Evolutionary conservation across 1,140 invertebrate species (phyloP), one percentile per base, ranked within the genome.

Genomic region (Drosophila orena): DNA sequence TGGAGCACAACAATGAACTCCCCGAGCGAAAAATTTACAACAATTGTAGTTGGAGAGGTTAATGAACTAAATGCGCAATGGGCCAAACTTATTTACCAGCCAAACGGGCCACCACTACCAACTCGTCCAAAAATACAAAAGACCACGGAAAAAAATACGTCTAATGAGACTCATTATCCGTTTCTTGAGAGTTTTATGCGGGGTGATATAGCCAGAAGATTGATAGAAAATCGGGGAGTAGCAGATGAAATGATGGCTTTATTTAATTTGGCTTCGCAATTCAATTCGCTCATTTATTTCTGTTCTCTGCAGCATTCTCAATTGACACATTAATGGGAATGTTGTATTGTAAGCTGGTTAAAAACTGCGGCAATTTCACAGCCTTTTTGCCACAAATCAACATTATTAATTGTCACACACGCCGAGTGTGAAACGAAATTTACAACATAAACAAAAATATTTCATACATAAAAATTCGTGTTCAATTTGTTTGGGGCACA

Each of bases 1-100:
- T 78, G 59, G 55, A 71, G 44, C 20, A 38, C 77, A 77, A 85
- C 81, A 85, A 85, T 80, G 77, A 84, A 60, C 58, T 76, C 64
- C 46, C 56, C 42, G 50, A 76, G 57, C 70, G 76, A 76, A 76
- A 88, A 86, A 79, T 88, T 65, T 79, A 89, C 79, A 86, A 88
- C 84, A 88, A 88, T 86, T 88, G 84, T 69, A 79, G 81, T 88
- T 55, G 58, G 68, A 79, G 84, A 88, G 83, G 83, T 86, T 86
- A 88, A 86, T 86, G 83, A 86, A 86, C 83, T 77, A 83, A 77
- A 85, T 85, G 81, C 81, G 81, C 81, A 85, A 85, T 86, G 81
- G 81, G 77, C 77, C 81, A 85, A 85, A 86, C 66, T 83, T 88
- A 79, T 76, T 88, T 69, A 88, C 64, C 64, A 79, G 46, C 58